Base-by-base conservation (phyloP, 2,888 invertebrate genomes). In the Cylloceria caligata region DNA sequence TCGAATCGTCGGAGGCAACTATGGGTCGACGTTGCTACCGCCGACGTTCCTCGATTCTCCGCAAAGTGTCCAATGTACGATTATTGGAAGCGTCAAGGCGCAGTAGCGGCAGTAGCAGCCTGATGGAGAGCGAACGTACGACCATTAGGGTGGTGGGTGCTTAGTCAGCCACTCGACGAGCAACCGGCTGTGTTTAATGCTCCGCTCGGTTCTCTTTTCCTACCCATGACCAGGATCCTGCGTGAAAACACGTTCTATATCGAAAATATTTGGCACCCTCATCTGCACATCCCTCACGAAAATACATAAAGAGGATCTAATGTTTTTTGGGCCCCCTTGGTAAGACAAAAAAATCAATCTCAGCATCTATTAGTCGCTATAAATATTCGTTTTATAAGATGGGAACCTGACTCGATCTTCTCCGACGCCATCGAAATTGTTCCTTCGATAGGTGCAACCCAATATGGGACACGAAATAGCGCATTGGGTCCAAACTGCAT, bases 141-240 rank as follows among this genome's bases (percentile, higher is more conserved):
- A 84, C 87, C 88, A 86, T 86, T 85, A 86, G 84, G 83, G 77
- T 83, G 84, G 86, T 86, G 84, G 86, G 86, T 86, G 86, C 89
- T 89, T 89, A 88, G 87, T 89, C 89, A 89, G 89, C 89, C 87
- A 86, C 88, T 89, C 85, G 87, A 79, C 69, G 87, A 68, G 64
- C 73, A 69, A 85, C 85, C 88, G 88, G 82, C 87, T 89, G 89
- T 88, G 86, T 86, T 87, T 89, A 88, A 90, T 89, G 87, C 85
- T 83, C 84, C 57, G 9, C 34, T 30, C 42, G 69, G 30, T 79
- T 85, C 86, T 68, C 45, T 45, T 72, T 72, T 72, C 16, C 69
- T 52, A 60, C 27, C 11, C 52, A 60, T 19, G 47, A 45, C 45
- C 62, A 36, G 60, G 57, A 34, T 60, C 71, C 67, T 57, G 52